Evolutionary conservation across 2,888 invertebrate genomes (phyloP), one percentile per base, ranked within the genome.

Genomic region (Marasmarcha lunaedactyla): DNA sequence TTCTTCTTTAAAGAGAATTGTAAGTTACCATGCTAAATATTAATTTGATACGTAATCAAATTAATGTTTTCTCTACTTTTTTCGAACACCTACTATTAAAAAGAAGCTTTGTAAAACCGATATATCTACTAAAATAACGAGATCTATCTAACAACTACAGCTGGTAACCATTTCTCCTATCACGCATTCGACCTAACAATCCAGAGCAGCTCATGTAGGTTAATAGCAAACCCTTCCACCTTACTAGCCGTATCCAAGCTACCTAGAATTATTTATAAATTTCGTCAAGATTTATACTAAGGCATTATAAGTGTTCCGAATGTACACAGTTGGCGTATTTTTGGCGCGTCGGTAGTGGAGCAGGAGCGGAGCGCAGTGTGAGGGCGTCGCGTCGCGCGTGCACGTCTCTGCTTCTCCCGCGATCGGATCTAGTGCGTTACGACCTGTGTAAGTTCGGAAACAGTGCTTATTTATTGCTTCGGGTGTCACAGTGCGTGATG

Each of bases 271-370:
- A 77, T 73, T 71, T 68, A 76, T 77, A 77, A 61, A 58, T 54
- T 54, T 57, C 48, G 48, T 54, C 46, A 58, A 67, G 68, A 70
- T 73, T 76, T 71, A 71, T 68, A 66, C 67, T 51, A 71, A 64
- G 60, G 59, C 64, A 63, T 64, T 68, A 74, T 78, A 76, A 74
- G 71, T 74, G 70, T 72, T 71, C 69, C 73, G 74, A 34, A 34
- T 34, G 34, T 34, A 34, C 70, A 78, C 76, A 81, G 66, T 55
- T 58, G 67, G 4, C 54, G 59, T 83, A 81, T 83, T 81, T 81
- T 69, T 57, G 77, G 74, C 66, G 52, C 63, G 60, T 48, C 61
- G 63, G 54, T 46, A 63, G 51, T 52, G 55, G 59, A 55, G 62
- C 63, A 61, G 60, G 57, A 58, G 52, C 55, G 42, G 40, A 37